Evolutionary conservation across 2,113 vertebrate species (phyloP).

Genomic region (Paedocypris sp.): DNA sequence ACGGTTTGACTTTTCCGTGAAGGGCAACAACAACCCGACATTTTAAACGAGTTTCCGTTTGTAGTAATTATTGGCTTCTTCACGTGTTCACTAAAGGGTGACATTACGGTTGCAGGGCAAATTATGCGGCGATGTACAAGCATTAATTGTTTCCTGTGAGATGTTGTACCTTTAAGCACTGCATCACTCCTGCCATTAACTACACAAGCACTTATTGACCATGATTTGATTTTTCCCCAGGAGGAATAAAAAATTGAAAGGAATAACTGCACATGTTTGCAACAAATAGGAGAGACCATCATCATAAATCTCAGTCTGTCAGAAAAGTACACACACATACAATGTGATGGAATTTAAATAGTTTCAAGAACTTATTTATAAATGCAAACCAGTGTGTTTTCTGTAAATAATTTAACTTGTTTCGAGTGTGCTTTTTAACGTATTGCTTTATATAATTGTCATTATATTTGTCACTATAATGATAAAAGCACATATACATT

Average conservation of each 20-base stretch:
- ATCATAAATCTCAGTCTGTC: background rate
- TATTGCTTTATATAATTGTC: no score
- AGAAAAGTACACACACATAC: no score
- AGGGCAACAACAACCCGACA: slow-evolving; percentile 4
- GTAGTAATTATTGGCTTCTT: slow-evolving; percentile 16
- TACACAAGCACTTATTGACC: slow-evolving; percentile 23
- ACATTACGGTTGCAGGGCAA: slow-evolving; percentile 15
- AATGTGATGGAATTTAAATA: no score
- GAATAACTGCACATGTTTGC: background rate
- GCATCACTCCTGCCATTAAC: slow-evolving; percentile 13
- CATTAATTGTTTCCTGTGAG: slow-evolving; percentile 15
- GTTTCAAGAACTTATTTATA: no score
- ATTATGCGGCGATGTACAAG: slow-evolving; percentile 10
- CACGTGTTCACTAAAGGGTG: slow-evolving; percentile 20
- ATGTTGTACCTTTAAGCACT: slow-evolving; percentile 16
- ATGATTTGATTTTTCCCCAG: slow-evolving; percentile 20
- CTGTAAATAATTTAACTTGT: no score
- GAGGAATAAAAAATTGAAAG: background rate
- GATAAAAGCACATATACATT: no score
- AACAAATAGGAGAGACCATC: background rate
- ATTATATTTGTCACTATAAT: no score
- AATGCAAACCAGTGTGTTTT: no score
- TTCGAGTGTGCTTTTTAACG: no score
- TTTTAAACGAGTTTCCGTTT: slow-evolving; percentile 21
- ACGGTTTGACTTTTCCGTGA: background rate